These are phyloP conservation scores for Iguana delicatissima DNA, from an alignment of 2,797 vertebrate genomes.

Conservation along the genomic window DNA sequence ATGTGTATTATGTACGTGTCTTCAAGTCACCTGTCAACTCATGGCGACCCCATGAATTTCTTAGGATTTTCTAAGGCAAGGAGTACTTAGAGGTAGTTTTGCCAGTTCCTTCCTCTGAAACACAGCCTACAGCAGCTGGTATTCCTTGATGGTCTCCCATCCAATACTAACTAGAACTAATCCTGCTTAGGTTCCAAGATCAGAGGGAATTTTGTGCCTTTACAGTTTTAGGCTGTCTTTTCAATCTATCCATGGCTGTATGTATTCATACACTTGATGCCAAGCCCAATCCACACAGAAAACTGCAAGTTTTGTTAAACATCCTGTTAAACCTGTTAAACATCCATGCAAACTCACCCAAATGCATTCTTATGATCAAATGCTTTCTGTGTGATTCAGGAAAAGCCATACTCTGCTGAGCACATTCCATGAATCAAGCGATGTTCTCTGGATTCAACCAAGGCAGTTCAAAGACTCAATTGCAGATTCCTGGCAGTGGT, in stretches of 20 bases:
- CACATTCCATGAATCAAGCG: background rate
- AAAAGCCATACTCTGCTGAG: background rate
- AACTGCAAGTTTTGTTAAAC: background rate
- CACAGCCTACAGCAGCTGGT: no score
- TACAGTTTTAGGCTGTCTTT: background rate
- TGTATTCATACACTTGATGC: background rate
- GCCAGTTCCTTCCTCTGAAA: no score
- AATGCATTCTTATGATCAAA: background rate
- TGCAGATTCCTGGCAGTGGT: background rate
- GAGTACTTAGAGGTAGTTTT: no score
- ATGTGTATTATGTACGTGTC: no score
- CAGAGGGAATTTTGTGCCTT: no score
- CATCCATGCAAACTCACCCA: background rate
- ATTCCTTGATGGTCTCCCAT: no score
- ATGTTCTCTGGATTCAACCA: background rate
- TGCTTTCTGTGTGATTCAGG: background rate
- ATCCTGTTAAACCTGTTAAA: background rate
- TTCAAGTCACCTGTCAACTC: no score
- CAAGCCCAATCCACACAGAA: background rate
- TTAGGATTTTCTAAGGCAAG: no score
- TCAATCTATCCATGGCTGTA: background rate
- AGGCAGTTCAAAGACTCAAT: background rate
- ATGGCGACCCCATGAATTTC: no score
- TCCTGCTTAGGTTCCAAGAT: no score
- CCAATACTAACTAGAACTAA: no score